Conservation (phyloP, 1,140 invertebrate genomes). For the Phymastichus coffea region DNA sequence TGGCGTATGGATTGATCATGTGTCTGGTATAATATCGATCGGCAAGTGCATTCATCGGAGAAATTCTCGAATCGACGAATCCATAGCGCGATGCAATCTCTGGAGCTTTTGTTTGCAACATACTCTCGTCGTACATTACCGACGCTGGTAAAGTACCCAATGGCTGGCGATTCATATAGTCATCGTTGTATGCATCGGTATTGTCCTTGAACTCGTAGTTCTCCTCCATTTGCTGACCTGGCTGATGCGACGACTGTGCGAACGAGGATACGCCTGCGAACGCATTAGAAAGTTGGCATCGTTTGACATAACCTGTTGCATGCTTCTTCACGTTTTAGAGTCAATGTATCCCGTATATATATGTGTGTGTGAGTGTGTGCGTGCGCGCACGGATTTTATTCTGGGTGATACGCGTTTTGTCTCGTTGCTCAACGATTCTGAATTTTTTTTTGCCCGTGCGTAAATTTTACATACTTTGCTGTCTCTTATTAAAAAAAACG, state of each 20-base stretch:
- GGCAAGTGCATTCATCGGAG: constrained; percentile 41
- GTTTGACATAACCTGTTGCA: constrained; percentile 8
- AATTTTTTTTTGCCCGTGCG: too few species aligned
- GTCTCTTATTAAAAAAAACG: too few species aligned
- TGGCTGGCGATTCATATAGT: constrained; percentile 46
- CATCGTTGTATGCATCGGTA: constrained; percentile 43
- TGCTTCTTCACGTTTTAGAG: too few species aligned
- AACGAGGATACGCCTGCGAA: constrained; percentile 56
- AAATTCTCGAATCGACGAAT: constrained; percentile 43
- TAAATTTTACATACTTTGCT: too few species aligned
- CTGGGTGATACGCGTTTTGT: too few species aligned
- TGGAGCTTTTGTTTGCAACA: constrained; percentile 45
- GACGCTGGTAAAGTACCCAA: constrained; percentile 53
- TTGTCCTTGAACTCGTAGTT: constrained; percentile 70
- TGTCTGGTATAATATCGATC: constrained; percentile 51
- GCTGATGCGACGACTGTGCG: constrained; percentile 49
- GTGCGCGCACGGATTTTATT: not conserved
- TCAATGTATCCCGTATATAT: not conserved
- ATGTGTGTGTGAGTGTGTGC: not conserved
- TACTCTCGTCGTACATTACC: constrained; percentile 52
- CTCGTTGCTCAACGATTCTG: too few species aligned
- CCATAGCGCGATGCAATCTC: constrained; percentile 49
- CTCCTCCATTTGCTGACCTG: constrained; percentile 52
- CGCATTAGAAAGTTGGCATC: constrained; percentile 11
- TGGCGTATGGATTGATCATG: constrained; percentile 43